These are phyloP conservation scores for Drosophila parvula DNA, from an alignment of 1,140 invertebrate genomes.

Conservation along the genomic window DNA sequence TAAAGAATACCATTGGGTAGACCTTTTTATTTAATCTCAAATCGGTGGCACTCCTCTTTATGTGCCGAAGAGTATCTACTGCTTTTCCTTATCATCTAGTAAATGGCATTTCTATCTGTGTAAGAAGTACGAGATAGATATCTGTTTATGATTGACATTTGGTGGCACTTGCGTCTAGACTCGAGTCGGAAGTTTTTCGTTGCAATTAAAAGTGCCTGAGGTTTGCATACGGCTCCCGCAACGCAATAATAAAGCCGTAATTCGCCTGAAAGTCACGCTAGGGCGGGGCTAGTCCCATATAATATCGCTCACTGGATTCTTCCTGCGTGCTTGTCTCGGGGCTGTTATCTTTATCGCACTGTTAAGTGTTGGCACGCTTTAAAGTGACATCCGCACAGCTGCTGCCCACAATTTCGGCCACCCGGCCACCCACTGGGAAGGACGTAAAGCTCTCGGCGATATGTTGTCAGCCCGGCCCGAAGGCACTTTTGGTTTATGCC, in stretches of 20 bases:
- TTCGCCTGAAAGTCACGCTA: conserved; percentile 11
- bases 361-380: conserved; percentile 78
- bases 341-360: conserved; percentile 67
- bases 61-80: too few relatives aligned
- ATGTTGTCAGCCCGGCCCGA: conserved; percentile 66
- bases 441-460: conserved; percentile 68
- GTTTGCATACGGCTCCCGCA: conserved; percentile 23
- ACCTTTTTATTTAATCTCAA: too few relatives aligned
- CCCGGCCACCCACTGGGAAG: conserved; percentile 11
- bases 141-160: conserved; percentile 73
- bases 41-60: too few relatives aligned
- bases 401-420: conserved; percentile 5
- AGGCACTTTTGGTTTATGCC: conserved; percentile 81
- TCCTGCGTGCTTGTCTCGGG: conserved; percentile 11
- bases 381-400: conserved; percentile 52
- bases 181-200: conserved; percentile 27
- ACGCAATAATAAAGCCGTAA: conserved; percentile 15
- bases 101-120: conserved; percentile 8
- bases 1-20: too few relatives aligned
- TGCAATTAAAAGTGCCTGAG: conserved; percentile 66
- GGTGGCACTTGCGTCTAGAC: conserved; percentile 23
- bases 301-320: conserved; percentile 1
- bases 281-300: background rate
- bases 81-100: background rate
- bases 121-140: conserved; percentile 9